Evolutionary conservation across 2,888 invertebrate species (phyloP).

Genomic region (Aphodius sticticus): DNA sequence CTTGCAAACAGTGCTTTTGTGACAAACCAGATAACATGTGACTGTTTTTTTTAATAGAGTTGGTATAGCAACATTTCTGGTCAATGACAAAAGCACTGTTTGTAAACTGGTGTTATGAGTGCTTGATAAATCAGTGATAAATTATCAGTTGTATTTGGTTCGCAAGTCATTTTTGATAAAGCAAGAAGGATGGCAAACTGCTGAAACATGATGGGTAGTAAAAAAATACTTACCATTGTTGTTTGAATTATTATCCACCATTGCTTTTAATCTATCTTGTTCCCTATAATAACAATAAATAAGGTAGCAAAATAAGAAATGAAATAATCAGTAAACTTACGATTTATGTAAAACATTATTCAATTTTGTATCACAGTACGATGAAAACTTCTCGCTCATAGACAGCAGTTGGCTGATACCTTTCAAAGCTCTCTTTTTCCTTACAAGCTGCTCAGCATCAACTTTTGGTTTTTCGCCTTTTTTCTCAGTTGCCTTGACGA

Average conservation of each 20-base stretch:
- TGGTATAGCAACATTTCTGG: too few species aligned
- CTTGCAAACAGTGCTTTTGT: too few species aligned
- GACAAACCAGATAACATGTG: too few species aligned
- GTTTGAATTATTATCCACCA: background rate
- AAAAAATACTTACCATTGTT: background rate
- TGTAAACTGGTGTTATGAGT: too few species aligned
- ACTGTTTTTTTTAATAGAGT: too few species aligned
- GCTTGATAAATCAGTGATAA: too few species aligned
- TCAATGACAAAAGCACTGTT: too few species aligned
- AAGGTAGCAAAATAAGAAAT: background rate
- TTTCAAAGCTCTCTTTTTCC: conserved; percentile 12
- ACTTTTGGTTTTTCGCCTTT: conserved; percentile 5
- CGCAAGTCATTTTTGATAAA: background rate
- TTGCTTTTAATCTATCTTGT: background rate
- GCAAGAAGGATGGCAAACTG: background rate
- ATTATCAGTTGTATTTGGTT: too few species aligned
- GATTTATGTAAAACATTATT: background rate
- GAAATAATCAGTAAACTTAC: background rate
- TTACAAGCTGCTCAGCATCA: background rate
- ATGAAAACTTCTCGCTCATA: conserved; percentile 5
- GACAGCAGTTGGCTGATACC: conserved; percentile 5
- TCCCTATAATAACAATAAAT: background rate
- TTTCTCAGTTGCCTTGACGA: background rate
- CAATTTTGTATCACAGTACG: background rate
- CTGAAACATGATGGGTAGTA: background rate